phyloP scores from a whole-genome alignment of 1,140 invertebrate genomes.

The Vanessa atalanta region DNA sequence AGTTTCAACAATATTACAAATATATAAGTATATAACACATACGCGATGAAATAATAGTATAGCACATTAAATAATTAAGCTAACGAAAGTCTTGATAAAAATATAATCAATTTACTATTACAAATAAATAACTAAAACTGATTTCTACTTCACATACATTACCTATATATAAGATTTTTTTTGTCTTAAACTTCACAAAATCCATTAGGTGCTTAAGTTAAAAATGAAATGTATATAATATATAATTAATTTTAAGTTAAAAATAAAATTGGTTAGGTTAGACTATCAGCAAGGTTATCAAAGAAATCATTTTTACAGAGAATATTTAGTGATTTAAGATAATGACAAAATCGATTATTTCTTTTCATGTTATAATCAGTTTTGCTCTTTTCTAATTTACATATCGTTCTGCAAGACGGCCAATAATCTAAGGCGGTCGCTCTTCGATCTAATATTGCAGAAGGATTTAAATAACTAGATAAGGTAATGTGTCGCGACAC shows the following conservation, averaged over 20 bases:
- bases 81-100: background rate
- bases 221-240: too few relatives aligned
- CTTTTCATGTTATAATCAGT: conserved; percentile 74
- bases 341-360: conserved; percentile 84
- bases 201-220: too few relatives aligned
- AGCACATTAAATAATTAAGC: background rate
- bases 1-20: background rate
- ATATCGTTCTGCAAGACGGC: conserved; percentile 81
- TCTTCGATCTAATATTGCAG: conserved; percentile 59
- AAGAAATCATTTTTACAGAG: conserved; percentile 70
- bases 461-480: conserved; percentile 57
- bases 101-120: background rate
- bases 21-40: conserved; percentile 4
- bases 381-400: conserved; percentile 80
- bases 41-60: background rate
- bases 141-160: background rate
- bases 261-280: conserved; percentile 33
- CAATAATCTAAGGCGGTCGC: conserved; percentile 81
- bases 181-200: too few relatives aligned
- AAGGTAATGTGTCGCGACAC: conserved; percentile 57
- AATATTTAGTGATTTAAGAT: conserved; percentile 77
- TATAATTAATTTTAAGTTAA: background rate
- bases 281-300: conserved; percentile 65
- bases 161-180: too few relatives aligned
- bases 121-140: conserved; percentile 14